Evolutionary conservation across 2,797 vertebrate species (phyloP).

Genomic region (Rhinogobio ventralis): DNA sequence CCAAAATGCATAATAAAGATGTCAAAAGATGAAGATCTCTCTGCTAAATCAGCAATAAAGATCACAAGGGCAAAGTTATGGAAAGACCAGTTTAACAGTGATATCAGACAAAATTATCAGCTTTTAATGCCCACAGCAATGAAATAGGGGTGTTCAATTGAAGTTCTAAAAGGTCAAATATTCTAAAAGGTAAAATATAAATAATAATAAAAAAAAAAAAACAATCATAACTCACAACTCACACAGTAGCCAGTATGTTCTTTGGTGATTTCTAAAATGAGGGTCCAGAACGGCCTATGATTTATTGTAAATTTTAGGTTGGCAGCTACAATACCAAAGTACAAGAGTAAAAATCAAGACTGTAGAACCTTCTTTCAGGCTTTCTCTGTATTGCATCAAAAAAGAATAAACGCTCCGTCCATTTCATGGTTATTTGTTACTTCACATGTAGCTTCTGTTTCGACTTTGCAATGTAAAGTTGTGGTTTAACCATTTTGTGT

Average conservation of each 20-base stretch:
- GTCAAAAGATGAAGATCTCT: conserved; percentile 24
- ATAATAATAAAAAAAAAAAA: background rate
- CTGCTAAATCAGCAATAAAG: background rate
- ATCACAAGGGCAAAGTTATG: background rate
- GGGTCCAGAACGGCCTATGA: background rate
- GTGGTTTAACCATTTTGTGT: too few species aligned
- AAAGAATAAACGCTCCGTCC: too few species aligned
- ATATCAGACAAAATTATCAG: background rate
- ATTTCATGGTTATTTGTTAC: too few species aligned
- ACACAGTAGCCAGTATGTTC: background rate
- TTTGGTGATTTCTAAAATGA: background rate
- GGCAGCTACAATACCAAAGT: background rate
- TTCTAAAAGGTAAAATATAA: too few species aligned
- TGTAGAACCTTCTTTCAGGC: too few species aligned
- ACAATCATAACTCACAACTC: conserved; percentile 20
- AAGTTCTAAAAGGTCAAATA: background rate
- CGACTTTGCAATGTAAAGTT: too few species aligned
- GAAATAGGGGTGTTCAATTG: background rate
- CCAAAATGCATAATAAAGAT: conserved; percentile 43
- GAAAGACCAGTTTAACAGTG: background rate
- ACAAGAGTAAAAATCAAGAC: background rate
- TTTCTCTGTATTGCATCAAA: too few species aligned
- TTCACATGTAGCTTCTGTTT: too few species aligned
- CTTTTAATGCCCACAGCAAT: background rate
- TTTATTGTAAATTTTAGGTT: background rate